Conservation (phyloP, 2,888 invertebrate genomes). For the Melangyna quadrimaculata region DNA sequence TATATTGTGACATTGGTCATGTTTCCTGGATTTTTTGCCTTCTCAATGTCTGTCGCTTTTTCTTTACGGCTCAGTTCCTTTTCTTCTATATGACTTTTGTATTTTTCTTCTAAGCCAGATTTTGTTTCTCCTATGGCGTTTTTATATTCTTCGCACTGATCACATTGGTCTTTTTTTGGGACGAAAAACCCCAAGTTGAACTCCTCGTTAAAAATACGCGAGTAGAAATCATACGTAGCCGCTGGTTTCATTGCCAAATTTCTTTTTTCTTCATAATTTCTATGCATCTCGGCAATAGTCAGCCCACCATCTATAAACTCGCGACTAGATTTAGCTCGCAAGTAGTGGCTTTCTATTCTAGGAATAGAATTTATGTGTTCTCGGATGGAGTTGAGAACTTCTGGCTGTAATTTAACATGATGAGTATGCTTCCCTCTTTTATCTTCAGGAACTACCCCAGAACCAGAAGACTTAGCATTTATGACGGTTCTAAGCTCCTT, state of each 20-base stretch:
- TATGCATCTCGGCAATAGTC: constrained; percentile 43
- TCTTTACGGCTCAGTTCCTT: constrained; percentile 9
- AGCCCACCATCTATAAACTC: constrained; percentile 51
- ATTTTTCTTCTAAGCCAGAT: constrained; percentile 24
- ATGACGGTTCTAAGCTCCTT: neutral
- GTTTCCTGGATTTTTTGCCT: constrained; percentile 13
- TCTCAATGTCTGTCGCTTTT: constrained; percentile 10
- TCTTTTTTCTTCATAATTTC: constrained; percentile 28
- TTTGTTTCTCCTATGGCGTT: constrained; percentile 36
- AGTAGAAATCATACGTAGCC: constrained; percentile 21
- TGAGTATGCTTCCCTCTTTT: neutral
- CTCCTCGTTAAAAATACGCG: neutral
- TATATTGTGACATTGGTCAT: constrained; percentile 23
- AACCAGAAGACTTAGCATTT: neutral
- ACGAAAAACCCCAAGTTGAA: constrained; percentile 27
- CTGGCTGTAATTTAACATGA: neutral
- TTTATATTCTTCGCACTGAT: constrained; percentile 40
- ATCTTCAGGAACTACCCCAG: neutral
- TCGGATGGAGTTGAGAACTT: constrained; percentile 12
- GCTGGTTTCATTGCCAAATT: constrained; percentile 33
- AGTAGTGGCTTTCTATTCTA: constrained; percentile 40
- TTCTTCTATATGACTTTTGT: constrained; percentile 27
- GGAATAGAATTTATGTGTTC: constrained; percentile 36
- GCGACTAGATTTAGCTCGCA: constrained; percentile 31
- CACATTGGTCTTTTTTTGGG: constrained; percentile 38